Evolutionary conservation across 35 echinoderm and acorn worm species (phyloP).

Genomic region (Lytechinus variegatus): DNA sequence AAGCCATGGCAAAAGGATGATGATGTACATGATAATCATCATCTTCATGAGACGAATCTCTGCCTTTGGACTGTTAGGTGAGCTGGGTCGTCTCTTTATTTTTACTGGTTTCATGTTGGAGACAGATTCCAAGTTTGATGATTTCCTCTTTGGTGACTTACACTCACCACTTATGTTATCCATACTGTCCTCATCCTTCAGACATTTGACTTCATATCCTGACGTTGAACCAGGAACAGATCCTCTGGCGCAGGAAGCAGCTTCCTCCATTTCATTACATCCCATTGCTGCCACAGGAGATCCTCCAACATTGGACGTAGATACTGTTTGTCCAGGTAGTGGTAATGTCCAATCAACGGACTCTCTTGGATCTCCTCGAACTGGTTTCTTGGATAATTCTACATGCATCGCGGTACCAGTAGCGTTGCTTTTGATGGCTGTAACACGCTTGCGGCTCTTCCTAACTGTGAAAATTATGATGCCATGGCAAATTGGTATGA

Average conservation of each 20-base stretch:
- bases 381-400: not conserved
- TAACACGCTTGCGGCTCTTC: not conserved
- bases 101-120: not conserved
- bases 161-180: not conserved
- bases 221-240: not conserved
- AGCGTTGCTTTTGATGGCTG: not conserved
- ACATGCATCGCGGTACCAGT: not conserved
- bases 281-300: not conserved
- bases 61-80: not conserved
- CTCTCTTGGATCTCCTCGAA: not conserved
- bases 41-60: slow-evolving; percentile 7
- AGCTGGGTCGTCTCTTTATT: not conserved
- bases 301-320: not conserved
- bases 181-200: not conserved
- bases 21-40: not conserved
- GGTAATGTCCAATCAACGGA: not conserved
- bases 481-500: not conserved
- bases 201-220: not conserved
- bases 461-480: not conserved
- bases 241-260: not conserved
- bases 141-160: not conserved
- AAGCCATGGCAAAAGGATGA: not conserved
- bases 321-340: too few species aligned
- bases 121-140: not conserved
- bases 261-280: not conserved